Evolutionary conservation across 2,888 invertebrate species (phyloP).

Genomic region (Orchesella flavescens): DNA sequence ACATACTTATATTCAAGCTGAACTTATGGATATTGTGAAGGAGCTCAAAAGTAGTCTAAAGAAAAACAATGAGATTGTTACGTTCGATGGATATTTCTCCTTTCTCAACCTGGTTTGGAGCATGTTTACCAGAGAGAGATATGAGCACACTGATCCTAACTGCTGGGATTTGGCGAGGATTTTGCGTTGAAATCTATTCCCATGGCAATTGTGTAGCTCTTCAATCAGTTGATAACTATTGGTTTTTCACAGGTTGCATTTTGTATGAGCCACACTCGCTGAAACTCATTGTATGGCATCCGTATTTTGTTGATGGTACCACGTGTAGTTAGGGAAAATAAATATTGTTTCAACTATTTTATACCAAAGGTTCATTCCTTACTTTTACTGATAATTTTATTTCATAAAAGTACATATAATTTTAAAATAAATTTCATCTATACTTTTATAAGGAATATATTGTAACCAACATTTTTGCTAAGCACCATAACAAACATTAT

Average conservation of each 20-base stretch:
- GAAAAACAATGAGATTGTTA: no score
- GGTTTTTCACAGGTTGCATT: slow-evolving; percentile 23
- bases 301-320: slow-evolving; percentile 2
- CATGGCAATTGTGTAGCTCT: no score
- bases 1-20: no score
- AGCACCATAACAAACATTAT: neutral
- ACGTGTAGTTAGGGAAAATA: neutral
- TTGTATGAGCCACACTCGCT: slow-evolving; percentile 19
- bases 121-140: no score
- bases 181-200: no score
- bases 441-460: slow-evolving; percentile 2
- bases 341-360: slow-evolving; percentile 7
- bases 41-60: no score
- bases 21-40: no score
- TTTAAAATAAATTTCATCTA: neutral
- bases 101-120: no score
- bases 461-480: slow-evolving; percentile 24
- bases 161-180: no score
- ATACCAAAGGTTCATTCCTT: slow-evolving; percentile 36
- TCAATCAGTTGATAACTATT: no score
- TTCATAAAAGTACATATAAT: neutral
- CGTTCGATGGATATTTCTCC: no score
- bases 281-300: slow-evolving; percentile 27
- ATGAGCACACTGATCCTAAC: no score
- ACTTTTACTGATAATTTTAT: neutral